phyloP scores from a whole-genome alignment of 1,140 invertebrate genomes.

The Drosophila gunungcola region DNA sequence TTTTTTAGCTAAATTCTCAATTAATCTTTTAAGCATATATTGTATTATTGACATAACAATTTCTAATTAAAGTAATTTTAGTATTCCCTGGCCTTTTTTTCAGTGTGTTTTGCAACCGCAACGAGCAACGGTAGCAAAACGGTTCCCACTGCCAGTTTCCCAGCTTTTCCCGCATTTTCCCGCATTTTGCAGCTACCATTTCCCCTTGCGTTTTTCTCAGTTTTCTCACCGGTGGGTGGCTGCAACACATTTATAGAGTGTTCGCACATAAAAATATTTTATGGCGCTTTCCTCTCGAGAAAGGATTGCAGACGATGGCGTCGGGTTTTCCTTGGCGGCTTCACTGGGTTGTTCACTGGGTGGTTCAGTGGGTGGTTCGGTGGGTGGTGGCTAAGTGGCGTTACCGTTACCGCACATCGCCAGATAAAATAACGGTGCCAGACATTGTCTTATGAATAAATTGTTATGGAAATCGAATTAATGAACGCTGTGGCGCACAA shows the following conservation, averaged over 20 bases:
- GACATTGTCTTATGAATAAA: slow-evolving; percentile 85
- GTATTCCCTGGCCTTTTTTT: not conserved
- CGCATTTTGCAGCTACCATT: slow-evolving; percentile 4
- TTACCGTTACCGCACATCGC: slow-evolving; percentile 84
- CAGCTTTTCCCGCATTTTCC: slow-evolving; percentile 25
- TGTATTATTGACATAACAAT: too few species aligned
- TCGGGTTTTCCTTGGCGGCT: slow-evolving; percentile 12
- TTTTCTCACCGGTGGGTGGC: slow-evolving; percentile 8
- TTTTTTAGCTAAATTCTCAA: too few species aligned
- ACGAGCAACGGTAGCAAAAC: slow-evolving; percentile 37
- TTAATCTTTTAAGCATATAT: too few species aligned
- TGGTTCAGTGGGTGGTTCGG: not conserved
- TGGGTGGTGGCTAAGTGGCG: slow-evolving; percentile 72
- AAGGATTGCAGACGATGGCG: slow-evolving; percentile 74
- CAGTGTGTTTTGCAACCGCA: slow-evolving; percentile 33
- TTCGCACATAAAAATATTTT: slow-evolving; percentile 85
- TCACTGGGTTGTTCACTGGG: not conserved
- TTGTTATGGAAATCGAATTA: slow-evolving; percentile 85
- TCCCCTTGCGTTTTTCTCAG: not conserved
- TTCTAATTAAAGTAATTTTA: too few species aligned
- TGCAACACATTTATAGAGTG: slow-evolving; percentile 77
- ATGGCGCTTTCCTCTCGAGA: slow-evolving; percentile 74
- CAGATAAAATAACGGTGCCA: slow-evolving; percentile 85
- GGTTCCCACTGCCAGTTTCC: slow-evolving; percentile 9
- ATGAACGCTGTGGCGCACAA: slow-evolving; percentile 83